Evolutionary conservation across 2,113 vertebrate genomes (phyloP), one percentile per base, ranked within the genome.

Genomic region (Phalacrocorax brasilianus): DNA sequence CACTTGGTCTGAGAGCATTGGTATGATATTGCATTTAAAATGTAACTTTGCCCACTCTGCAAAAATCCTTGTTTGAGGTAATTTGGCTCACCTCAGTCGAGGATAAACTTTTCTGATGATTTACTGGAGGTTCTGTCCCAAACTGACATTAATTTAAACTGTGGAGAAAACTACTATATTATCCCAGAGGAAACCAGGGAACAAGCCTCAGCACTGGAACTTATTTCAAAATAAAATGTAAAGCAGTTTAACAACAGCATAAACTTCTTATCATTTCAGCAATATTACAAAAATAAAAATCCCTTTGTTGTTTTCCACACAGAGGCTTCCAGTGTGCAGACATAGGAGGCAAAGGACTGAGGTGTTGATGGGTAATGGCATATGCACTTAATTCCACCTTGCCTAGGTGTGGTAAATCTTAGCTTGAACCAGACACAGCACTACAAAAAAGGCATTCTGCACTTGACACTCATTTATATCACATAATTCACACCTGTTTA

Each of bases 201-300:
- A 85, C 13, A 63, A 53, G 18, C 28, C 20, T 79, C 62, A 90
- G n/a, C 14, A 88, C n/a, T 72, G n/a, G 38, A 79, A 88, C 72
- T 73, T 88, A 79, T 95, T 91, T 38, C 18, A 42, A 91, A 92
- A 92, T 77, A 91, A 90, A 88, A 68, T 52, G 14, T 72, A 80
- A 82, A 80, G 12, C 17, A 61, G 21, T 91, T 66, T 77, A 65
- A 49, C 23, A 70, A 7, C 42, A 87, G 14, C 18, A 76, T 38
- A 76, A 92, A 86, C 40, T 55, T 38, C 63, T 71, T 75, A 71
- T 63, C 0, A 47, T 76, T 90, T 23, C 18, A 68, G 38, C 22
- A 76, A 47, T 91, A 75, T 82, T 82, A 8, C 23, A 67, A 87
- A 19, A 23, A 23, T 1, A 30, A 17, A 42, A 22, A 14, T 3